Evolutionary conservation across 2,113 vertebrate genomes (phyloP).

Genomic region (Cynocephalus volans): DNA sequence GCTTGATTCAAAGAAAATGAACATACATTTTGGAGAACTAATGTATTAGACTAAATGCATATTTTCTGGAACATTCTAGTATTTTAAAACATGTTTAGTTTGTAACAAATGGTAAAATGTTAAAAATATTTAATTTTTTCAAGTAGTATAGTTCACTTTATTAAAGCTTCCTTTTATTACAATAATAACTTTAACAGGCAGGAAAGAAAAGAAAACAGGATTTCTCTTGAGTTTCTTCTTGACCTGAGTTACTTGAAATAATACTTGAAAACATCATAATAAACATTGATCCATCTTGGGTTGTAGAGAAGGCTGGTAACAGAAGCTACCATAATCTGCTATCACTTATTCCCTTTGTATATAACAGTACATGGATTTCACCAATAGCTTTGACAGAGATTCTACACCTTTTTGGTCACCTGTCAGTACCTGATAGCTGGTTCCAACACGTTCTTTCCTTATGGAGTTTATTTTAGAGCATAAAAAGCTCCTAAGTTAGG

Average conservation of each 20-base stretch:
- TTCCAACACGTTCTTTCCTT: neutral
- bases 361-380: neutral
- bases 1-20: neutral
- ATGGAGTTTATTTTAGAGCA: neutral
- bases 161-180: conserved; percentile 52
- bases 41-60: conserved; percentile 45
- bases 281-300: neutral
- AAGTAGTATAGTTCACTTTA: neutral
- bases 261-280: neutral
- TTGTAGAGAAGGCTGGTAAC: neutral
- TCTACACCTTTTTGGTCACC: neutral
- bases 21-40: conserved; percentile 35
- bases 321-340: neutral
- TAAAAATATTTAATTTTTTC: conserved; percentile 38
- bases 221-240: neutral
- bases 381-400: neutral
- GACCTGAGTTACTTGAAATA: neutral
- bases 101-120: conserved; percentile 51
- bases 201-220: conserved; percentile 24
- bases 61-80: conserved; percentile 56
- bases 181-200: conserved; percentile 13
- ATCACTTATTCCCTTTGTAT: neutral
- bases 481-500: neutral
- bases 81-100: conserved; percentile 29
- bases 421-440: conserved; percentile 9